These are phyloP conservation scores for Odontocerum albicorne DNA, from an alignment of 2,888 invertebrate species.

Conservation along the genomic window DNA sequence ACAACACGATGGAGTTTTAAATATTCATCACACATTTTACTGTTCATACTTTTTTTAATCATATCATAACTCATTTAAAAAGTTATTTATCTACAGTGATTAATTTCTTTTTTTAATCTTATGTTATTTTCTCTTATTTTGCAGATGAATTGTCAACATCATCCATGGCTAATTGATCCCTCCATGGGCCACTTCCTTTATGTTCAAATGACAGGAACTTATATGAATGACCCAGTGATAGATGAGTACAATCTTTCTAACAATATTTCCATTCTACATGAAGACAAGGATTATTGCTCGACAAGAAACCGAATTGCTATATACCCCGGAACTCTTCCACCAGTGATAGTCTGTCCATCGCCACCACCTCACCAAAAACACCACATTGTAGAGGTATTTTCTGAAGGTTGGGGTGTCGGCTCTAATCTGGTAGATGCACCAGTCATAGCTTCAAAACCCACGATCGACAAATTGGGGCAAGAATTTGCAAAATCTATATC, in stretches of 20 bases:
- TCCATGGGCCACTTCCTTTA: constrained; percentile 75
- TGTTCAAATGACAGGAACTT: constrained; percentile 72
- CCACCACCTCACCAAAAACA: constrained; percentile 57
- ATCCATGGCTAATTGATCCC: constrained; percentile 81
- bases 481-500: constrained; percentile 70
- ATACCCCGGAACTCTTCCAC: constrained; percentile 68
- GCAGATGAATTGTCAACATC: constrained; percentile 77
- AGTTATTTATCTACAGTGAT: no score
- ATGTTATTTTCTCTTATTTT: no score
- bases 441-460: constrained; percentile 57
- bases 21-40: no score
- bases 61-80: no score
- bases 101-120: no score
- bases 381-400: constrained; percentile 78
- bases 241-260: constrained; percentile 57
- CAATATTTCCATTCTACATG: constrained; percentile 61
- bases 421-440: constrained; percentile 60
- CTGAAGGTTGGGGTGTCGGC: constrained; percentile 73
- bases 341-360: constrained; percentile 62
- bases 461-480: constrained; percentile 60
- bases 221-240: constrained; percentile 53
- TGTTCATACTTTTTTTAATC: no score
- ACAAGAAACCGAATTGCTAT: constrained; percentile 80
- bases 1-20: no score
- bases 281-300: constrained; percentile 62